These are phyloP conservation scores for Pipistrellus kuhlii DNA, from an alignment of 2,797 vertebrate genomes.

Conservation along the genomic window DNA sequence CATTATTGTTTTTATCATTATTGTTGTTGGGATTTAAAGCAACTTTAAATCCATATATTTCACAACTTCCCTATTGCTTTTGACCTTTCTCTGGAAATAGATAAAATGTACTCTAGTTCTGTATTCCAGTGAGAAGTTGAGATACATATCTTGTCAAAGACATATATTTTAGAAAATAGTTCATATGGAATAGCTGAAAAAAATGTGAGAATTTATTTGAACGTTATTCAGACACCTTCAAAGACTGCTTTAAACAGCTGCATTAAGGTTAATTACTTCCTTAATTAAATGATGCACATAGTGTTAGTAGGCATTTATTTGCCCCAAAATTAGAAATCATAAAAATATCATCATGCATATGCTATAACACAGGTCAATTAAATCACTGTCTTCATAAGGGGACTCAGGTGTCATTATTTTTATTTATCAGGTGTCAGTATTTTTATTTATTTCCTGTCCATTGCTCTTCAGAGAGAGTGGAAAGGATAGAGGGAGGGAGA, in stretches of 20 bases:
- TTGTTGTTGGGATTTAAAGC: neutral
- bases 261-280: neutral
- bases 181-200: neutral
- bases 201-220: neutral
- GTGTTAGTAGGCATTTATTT: neutral
- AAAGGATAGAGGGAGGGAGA: too few relatives aligned
- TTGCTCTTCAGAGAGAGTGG: too few relatives aligned
- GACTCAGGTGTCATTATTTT: neutral
- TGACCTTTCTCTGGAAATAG: neutral
- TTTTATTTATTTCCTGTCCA: neutral
- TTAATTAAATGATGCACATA: neutral
- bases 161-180: neutral
- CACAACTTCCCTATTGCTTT: neutral
- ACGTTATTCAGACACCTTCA: neutral
- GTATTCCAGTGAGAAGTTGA: neutral
- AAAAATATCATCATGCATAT: neutral
- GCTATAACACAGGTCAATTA: neutral
- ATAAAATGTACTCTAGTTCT: neutral
- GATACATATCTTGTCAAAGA: neutral
- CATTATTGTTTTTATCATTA: neutral
- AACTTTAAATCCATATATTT: neutral
- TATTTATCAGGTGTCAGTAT: neutral
- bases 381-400: neutral
- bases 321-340: neutral
- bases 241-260: neutral